A percentile compares a stretch with the other conserved stretches of the same genome.
Evolutionary conservation across 2,888 invertebrate genomes (phyloP).

Genomic region (Heliconius cydno): DNA sequence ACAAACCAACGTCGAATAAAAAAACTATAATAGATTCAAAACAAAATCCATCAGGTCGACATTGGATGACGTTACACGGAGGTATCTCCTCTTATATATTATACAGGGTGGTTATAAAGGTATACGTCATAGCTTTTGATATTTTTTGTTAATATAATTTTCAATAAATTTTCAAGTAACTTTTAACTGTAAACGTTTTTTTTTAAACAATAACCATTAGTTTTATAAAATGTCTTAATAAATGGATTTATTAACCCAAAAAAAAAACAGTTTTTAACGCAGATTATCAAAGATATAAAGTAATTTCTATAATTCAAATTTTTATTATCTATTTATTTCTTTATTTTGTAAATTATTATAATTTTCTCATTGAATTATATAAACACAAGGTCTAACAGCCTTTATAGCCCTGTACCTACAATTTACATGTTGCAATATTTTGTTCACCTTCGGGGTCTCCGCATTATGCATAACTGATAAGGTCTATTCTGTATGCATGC

Average conservation of each 20-base stretch:
- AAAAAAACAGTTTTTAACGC: no score
- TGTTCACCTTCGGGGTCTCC: slow-evolving; percentile 81
- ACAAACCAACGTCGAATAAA: slow-evolving; percentile 61
- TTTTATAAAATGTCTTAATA: no score
- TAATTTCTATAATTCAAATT: no score
- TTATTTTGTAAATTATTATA: no score
- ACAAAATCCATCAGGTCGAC: slow-evolving; percentile 77
- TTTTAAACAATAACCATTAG: no score
- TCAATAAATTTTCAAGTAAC: no score
- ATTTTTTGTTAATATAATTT: neutral
- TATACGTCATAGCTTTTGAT: neutral
- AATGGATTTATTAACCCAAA: no score
- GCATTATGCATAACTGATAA: slow-evolving; percentile 84
- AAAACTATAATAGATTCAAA: slow-evolving; percentile 79
- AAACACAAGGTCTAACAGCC: slow-evolving; percentile 48
- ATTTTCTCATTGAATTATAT: neutral
- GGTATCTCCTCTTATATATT: slow-evolving; percentile 53
- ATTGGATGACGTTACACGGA: slow-evolving; percentile 60
- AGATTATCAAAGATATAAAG: no score
- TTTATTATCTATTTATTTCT: no score
- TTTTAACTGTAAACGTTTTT: no score
- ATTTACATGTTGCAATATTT: slow-evolving; percentile 74
- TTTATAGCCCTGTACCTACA: slow-evolving; percentile 38
- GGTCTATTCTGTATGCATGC: slow-evolving; percentile 82
- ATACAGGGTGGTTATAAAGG: slow-evolving; percentile 55